Base-by-base conservation (phyloP, 2,888 invertebrate genomes). In the Mallateleia sp. region DNA sequence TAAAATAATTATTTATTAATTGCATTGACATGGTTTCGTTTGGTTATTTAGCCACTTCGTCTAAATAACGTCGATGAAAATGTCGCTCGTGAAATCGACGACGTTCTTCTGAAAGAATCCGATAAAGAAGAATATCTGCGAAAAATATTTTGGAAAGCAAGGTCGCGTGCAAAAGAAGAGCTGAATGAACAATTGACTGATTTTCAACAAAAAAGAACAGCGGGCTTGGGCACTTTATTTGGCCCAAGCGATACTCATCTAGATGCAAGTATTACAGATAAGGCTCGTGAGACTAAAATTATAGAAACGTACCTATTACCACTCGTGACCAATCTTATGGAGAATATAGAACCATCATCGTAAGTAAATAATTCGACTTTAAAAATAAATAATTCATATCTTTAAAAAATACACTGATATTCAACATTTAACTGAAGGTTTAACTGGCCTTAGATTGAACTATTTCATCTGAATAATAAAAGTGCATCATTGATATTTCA, bases 51-150 rank as follows among this genome's bases (percentile, higher is more conserved):
- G 98, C 98, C 98, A 66, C 95, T 98, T 92, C 97, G 97, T 93
- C 95, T 98, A 87, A 97, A 96, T 88, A 97, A 97, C 89, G 97
- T 98, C 25, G 98, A 98, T 92, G 99, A 99, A 94, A 97, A 97
- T 91, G 96, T 98, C 94, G 98, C 98, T 14, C 97, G 98, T 87
- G 98, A 98, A 96, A 98, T 99, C 71, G 98, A 99, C 94, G 97
- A 98, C 92, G 97, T 97, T 34, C 96, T 99, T 92, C 96, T 97
- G 83, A 97, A 97, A 91, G 98, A 98, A 94, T 97, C 96, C 91
- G 98, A 99, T 92, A 98, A 98, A 93, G 99, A 99, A 93, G 99
- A 99, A 94, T 97, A 97, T 89, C 96, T 99, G 71, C 96, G 98
- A 77, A 97, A 97, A 95, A 95, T 97, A 87, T 99, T 99, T 95